phyloP scores from a whole-genome alignment of 1,140 invertebrate species.

The Drosophila ananassae region DNA sequence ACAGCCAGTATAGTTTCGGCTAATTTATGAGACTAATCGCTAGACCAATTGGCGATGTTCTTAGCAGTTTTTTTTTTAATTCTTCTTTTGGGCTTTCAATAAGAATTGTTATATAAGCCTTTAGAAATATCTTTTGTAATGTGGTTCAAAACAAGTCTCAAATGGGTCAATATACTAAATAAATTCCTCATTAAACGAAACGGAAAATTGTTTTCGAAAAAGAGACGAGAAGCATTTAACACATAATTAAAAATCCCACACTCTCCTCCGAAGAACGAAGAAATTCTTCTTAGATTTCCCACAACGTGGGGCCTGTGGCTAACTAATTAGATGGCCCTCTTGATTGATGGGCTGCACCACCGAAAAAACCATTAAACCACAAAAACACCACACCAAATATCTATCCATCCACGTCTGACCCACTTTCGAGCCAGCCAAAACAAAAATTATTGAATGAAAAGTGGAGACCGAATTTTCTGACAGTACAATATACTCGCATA shows the following conservation, averaged over 20 bases:
- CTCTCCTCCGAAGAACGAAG: slow-evolving; percentile 13
- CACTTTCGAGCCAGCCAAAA: slow-evolving; percentile 59
- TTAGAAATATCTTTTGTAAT: too few relatives aligned
- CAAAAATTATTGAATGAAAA: slow-evolving; percentile 65
- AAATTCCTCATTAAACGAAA: slow-evolving; percentile 1
- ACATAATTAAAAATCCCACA: slow-evolving; percentile 58
- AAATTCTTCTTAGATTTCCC: slow-evolving; percentile 35
- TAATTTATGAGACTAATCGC: slow-evolving; percentile 27
- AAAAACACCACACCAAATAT: neutral
- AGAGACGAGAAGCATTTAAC: slow-evolving; percentile 39
- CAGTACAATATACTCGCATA: slow-evolving; percentile 1
- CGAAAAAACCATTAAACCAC: neutral
- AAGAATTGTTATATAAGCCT: neutral
- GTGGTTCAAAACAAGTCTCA: slow-evolving; percentile 10
- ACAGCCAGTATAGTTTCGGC: slow-evolving; percentile 11
- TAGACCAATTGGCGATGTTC: slow-evolving; percentile 26
- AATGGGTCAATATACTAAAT: slow-evolving; percentile 2
- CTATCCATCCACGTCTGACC: slow-evolving; percentile 51
- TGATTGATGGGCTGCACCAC: slow-evolving; percentile 63
- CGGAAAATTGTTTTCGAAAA: slow-evolving; percentile 7
- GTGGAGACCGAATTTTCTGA: slow-evolving; percentile 25
- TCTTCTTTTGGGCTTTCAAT: neutral
- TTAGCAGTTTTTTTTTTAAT: neutral
- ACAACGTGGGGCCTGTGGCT: slow-evolving; percentile 32
- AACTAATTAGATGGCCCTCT: slow-evolving; percentile 65